Base-by-base conservation (phyloP, 1,140 invertebrate species). In the Drosophila lacertosa region DNA sequence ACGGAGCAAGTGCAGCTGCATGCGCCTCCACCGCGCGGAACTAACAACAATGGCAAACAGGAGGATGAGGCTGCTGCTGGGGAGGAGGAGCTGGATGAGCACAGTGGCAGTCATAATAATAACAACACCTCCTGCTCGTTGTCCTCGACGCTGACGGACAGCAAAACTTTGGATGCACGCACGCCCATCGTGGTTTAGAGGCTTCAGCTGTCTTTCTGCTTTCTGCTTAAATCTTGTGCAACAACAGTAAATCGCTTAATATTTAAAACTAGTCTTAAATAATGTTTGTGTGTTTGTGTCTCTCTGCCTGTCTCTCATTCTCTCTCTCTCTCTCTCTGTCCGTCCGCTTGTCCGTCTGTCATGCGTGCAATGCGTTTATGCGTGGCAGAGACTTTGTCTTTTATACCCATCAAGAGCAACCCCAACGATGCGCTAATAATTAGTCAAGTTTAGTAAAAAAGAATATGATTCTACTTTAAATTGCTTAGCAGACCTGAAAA, bases 41-140 rank as follows among this genome's bases (percentile, higher is more conserved):
- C 37, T 24, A 65, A 54, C 53, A 74, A 53, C 32, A 70, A 35
- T 44, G 20, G 37, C 63, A 32, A 29, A 29, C 45, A 50, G 7
- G 18, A 58, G 53, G 51, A 13, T 16, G 6, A 64, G 29, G 74
- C 79, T n/a, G 18, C 0, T 22, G 74, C 79, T n/a, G 18, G 0
- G 4, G 22, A 60, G 42, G 58, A 13, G 18, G 6, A 66, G 32
- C 74, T 79, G 26, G 80, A 78, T 2, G 80, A 79, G 35, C n/a
- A 44, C 15, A 68, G 47, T 20, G 47, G 54, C 15, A 51, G 37
- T 2, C n/a, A 72, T 16, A 54, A 39, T n/a, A 40, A 74, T 20
- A 90, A 90, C 67, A 90, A 91, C 64, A 90, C 90, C 11, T 90
- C 84, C 33, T 90, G 89, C 53, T 91, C 90, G 0, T 54, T 91